Percentiles rank a stretch among this genome's conserved stretches.
Conservation (phyloP, 2,888 invertebrate genomes). For the Nebria brevicollis region DNA sequence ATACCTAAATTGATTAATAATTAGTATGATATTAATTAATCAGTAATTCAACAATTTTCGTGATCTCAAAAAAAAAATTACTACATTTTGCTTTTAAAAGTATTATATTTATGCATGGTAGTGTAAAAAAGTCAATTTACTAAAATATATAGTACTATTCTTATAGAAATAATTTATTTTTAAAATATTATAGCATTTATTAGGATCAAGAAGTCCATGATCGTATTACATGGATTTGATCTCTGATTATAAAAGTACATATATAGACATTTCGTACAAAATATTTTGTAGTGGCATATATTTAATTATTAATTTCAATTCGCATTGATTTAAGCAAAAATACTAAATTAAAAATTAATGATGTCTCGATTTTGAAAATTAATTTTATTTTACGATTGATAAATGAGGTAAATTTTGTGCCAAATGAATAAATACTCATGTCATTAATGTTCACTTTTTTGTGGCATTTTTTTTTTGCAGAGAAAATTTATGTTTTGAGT, state of each 20-base stretch:
- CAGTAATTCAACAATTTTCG: no score
- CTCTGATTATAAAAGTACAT: background rate
- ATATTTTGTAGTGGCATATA: background rate
- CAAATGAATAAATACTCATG: no score
- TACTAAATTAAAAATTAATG: background rate
- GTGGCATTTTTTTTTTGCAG: no score
- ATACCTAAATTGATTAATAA: no score
- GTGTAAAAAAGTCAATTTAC: background rate
- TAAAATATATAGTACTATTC: background rate
- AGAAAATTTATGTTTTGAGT: no score
- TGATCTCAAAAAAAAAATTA: background rate
- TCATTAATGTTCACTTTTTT: no score
- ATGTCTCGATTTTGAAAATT: background rate
- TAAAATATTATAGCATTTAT: background rate
- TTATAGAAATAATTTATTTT: constrained; percentile 1
- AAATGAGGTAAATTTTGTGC: no score
- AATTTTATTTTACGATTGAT: no score
- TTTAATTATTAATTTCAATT: background rate
- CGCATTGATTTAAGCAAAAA: background rate
- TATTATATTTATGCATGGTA: background rate
- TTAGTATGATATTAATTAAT: no score
- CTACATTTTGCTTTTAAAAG: background rate
- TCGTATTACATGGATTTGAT: no score
- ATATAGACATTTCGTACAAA: background rate
- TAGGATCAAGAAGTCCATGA: no score